phyloP scores from a whole-genome alignment of 2,797 vertebrate species.

The Cyclopterus lumpus region DNA sequence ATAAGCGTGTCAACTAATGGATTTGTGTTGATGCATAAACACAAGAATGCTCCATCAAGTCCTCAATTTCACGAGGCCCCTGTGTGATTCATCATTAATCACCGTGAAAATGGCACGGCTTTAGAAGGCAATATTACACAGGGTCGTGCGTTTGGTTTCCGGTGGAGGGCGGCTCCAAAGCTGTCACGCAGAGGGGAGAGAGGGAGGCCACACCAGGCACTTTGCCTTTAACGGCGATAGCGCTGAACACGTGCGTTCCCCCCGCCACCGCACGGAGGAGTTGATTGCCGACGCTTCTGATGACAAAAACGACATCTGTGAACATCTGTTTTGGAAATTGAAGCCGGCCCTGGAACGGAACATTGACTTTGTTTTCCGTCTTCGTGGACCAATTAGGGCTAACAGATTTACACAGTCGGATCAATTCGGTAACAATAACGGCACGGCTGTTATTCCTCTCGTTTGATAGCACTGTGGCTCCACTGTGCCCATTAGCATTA shows the following conservation, averaged over 20 bases:
- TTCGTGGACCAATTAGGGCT: constrained; percentile 80
- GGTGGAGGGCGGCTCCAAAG: constrained; percentile 21
- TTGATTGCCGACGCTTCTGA: constrained; percentile 66
- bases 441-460: constrained; percentile 62
- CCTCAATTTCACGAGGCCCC: constrained; percentile 37
- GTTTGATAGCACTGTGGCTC: constrained; percentile 63
- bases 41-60: constrained; percentile 56
- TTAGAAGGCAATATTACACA: constrained; percentile 40
- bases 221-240: constrained; percentile 73
- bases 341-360: constrained; percentile 76
- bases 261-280: constrained; percentile 71
- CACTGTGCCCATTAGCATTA: constrained; percentile 71
- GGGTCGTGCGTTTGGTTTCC: constrained; percentile 30
- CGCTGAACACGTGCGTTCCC: constrained; percentile 62
- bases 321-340: constrained; percentile 82
- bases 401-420: constrained; percentile 79
- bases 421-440: constrained; percentile 80
- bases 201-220: constrained; percentile 54
- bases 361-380: constrained; percentile 81
- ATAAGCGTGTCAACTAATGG: constrained; percentile 43
- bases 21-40: constrained; percentile 57
- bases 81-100: constrained; percentile 61
- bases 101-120: constrained; percentile 36
- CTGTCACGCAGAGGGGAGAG: constrained; percentile 35
- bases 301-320: constrained; percentile 77